Evolutionary conservation across 2,888 invertebrate species (phyloP), one percentile per base, ranked within the genome.

Genomic region (Drosophila setosimentum): DNA sequence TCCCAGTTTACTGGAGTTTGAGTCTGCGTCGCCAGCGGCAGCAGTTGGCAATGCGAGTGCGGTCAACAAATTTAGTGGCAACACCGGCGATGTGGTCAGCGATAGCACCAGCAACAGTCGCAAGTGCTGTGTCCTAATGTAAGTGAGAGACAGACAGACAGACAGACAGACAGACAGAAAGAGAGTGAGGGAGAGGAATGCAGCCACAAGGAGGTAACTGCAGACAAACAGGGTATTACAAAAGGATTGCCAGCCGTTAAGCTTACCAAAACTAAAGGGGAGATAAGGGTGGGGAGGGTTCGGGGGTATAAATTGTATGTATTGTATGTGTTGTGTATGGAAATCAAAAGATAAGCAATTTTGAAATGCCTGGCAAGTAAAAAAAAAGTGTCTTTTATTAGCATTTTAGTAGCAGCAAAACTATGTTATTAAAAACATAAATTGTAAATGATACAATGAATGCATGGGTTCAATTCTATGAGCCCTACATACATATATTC

Each of bases 21-120:
- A 80, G 58, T 91, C 73, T 82, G 70, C 64, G 66, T 89, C 61
- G 30, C 72, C 90, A 11, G 58, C 84, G 11, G 58, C 83, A 4
- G 87, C 91, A 69, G 68, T 72, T 24, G 90, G 91, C 68, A 92
- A 67, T 66, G 73, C 76, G 73, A 78, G 61, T 62, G 73, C 79
- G 32, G 81, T 92, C 33, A 92, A 92, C 49, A 94, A 95, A 79
- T 96, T 96, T 92, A 95, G 96, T 16, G 97, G 97, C 18, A 95
- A 96, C 91, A 97, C 96, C 30, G 96, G 96, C 87, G 97, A 97
- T 84, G 96, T 96, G 73, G 95, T 97, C 70, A 96, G 96, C 76
- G 97, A 97, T 91, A 94, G 93, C 85, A 94, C 95, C 69, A 95
- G 94, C 90, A 95, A 94, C 87, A 96, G 94, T 61, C 85, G 85